These are phyloP conservation scores for Antechinus flavipes DNA, from an alignment of 2,113 vertebrate genomes.

Conservation along the genomic window DNA sequence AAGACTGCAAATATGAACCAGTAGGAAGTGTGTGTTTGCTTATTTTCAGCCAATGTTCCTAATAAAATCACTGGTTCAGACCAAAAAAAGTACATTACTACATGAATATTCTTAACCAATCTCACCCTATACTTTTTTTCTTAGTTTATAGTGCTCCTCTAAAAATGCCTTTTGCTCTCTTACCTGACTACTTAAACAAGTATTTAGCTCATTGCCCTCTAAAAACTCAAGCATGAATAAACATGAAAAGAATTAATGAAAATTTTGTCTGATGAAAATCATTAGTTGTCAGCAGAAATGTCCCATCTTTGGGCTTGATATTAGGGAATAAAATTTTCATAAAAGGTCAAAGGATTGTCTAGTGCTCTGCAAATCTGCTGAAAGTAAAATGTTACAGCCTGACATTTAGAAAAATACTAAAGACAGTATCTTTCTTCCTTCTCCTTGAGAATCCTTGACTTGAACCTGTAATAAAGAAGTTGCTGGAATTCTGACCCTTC, in stretches of 20 bases:
- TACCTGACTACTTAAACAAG: not conserved
- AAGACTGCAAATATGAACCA: not conserved
- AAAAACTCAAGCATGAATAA: not conserved
- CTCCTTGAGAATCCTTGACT: conserved; percentile 53
- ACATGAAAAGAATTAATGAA: conserved; percentile 4
- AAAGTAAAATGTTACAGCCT: not conserved
- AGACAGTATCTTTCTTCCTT: not conserved
- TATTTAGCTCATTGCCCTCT: not conserved
- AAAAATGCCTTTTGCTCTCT: not conserved
- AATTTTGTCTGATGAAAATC: not conserved
- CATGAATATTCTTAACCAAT: conserved; percentile 37
- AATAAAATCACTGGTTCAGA: not conserved
- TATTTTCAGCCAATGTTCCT: not conserved
- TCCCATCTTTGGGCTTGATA: not conserved
- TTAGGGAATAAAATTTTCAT: not conserved
- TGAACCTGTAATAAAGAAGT: conserved; percentile 57
- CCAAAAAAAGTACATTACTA: not conserved
- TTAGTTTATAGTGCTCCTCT: not conserved
- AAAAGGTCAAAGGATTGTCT: not conserved
- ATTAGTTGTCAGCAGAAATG: not conserved
- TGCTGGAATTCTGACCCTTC: conserved; percentile 40
- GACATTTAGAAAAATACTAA: not conserved
- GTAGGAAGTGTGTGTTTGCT: not conserved
- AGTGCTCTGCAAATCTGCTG: not conserved
- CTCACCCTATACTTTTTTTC: not conserved